Conservation (phyloP, 2,113 vertebrate species). For the human (Homo sapiens) region GRCh38 chr3:133230001-133230500, state of each 20-base stretch:
- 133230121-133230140: not conserved
- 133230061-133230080: not conserved
- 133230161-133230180: not conserved
- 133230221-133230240: slow-evolving; percentile 44
- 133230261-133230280: not conserved
- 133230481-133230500: not conserved
- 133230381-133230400: not conserved
- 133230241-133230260: not conserved
- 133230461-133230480: not conserved
- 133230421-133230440: not conserved
- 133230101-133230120: not conserved
- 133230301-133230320: slow-evolving; percentile 39
- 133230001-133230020: not conserved
- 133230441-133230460: not conserved
- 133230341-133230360: slow-evolving; percentile 54
- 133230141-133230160: not conserved
- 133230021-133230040: not conserved
- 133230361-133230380: slow-evolving; percentile 55
- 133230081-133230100: not conserved
- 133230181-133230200: slow-evolving; percentile 44
- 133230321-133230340: not conserved
- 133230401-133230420: not conserved
- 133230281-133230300: not conserved
- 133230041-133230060: not conserved
- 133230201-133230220: slow-evolving; percentile 35